Conservation (phyloP, 2,113 vertebrate genomes). For the Eptesicus fuscus region DNA sequence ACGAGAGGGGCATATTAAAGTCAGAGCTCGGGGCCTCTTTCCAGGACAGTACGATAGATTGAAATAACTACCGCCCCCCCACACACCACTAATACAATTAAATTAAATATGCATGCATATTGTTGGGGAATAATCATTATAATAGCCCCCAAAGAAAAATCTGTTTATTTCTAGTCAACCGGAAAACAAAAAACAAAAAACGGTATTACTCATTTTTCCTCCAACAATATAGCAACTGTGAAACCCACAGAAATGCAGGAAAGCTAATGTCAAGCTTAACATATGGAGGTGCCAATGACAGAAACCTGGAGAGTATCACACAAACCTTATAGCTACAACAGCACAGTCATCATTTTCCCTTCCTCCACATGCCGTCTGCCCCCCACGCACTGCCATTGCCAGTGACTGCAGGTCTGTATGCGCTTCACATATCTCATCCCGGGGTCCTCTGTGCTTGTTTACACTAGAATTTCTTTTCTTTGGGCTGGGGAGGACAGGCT, state of each 20-base stretch:
- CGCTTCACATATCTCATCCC: not conserved
- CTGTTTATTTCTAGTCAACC: slow-evolving; percentile 25
- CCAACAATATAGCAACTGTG: not conserved
- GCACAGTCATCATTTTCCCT: not conserved
- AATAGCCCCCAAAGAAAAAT: slow-evolving; percentile 32
- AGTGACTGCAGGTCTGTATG: not conserved
- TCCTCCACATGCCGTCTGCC: not conserved
- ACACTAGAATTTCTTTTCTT: not conserved
- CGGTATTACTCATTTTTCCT: not conserved
- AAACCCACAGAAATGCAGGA: not conserved
- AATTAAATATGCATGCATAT: slow-evolving; percentile 64
- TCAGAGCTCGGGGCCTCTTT: slow-evolving; percentile 53
- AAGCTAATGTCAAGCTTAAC: not conserved
- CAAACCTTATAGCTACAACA: not conserved
- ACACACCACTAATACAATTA: slow-evolving; percentile 43
- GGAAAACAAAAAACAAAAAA: not conserved
- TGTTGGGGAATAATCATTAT: slow-evolving; percentile 44
- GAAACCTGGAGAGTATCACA: not conserved
- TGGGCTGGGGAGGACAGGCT: not conserved
- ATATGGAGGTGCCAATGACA: not conserved
- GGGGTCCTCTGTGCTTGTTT: not conserved
- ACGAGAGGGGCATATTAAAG: slow-evolving; percentile 59
- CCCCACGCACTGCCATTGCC: not conserved
- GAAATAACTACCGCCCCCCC: slow-evolving; percentile 8
- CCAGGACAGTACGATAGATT: slow-evolving; percentile 41